A percentile compares a stretch with the other conserved stretches of the same genome.
These are phyloP conservation scores for Atta cephalotes DNA, from an alignment of 1,140 invertebrate species.

Conservation along the genomic window DNA sequence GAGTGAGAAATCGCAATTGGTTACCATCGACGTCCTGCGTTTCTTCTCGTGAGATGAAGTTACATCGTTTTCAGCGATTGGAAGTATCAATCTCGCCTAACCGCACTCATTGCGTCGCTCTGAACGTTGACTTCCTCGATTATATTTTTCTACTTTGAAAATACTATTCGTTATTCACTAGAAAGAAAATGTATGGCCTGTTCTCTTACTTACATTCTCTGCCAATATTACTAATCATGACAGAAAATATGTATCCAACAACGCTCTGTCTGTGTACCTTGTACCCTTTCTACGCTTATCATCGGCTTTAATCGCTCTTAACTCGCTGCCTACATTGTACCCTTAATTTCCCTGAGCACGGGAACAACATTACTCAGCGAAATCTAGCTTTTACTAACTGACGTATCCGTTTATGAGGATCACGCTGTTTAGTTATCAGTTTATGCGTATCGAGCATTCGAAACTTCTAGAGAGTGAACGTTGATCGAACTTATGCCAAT, in stretches of 20 bases:
- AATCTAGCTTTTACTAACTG: conserved; percentile 52
- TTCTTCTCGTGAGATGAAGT: conserved; percentile 53
- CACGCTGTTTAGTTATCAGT: conserved; percentile 32
- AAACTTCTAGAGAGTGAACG: conserved; percentile 26
- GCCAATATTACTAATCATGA: conserved; percentile 34
- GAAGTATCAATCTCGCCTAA: conserved; percentile 66
- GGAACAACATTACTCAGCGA: conserved; percentile 54
- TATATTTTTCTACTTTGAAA: conserved; percentile 14
- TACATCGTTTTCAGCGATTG: conserved; percentile 67
- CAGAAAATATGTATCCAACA: conserved; percentile 8
- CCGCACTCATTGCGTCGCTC: conserved; percentile 59
- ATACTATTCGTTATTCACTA: conserved; percentile 31
- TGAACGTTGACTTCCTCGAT: conserved; percentile 25
- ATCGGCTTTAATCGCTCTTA: conserved; percentile 48
- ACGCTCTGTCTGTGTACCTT: conserved; percentile 18
- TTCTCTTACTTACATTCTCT: conserved; percentile 5
- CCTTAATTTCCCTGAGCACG: conserved; percentile 48
- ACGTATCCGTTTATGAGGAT: conserved; percentile 53
- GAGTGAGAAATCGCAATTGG: conserved; percentile 58
- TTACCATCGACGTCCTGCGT: not conserved
- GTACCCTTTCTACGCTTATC: conserved; percentile 39
- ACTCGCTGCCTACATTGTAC: conserved; percentile 34
- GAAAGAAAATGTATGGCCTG: conserved; percentile 1
- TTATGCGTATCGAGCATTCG: conserved; percentile 36
- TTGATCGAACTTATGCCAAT: conserved; percentile 23